Evolutionary conservation across 2,888 invertebrate genomes (phyloP).

Genomic region (Xanthorhoe spadicearia): DNA sequence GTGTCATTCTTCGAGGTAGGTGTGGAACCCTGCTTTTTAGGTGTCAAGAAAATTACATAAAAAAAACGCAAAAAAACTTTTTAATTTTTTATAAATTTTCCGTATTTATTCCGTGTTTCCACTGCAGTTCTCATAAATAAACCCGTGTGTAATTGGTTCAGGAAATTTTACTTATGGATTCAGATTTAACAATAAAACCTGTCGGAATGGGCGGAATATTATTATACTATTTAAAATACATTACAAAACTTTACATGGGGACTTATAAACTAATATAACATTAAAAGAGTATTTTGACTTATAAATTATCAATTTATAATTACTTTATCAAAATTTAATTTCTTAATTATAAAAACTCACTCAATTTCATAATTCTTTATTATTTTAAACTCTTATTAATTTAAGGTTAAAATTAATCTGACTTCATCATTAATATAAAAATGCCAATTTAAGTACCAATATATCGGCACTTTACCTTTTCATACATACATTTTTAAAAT

Average conservation of each 20-base stretch:
- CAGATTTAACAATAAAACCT: background rate
- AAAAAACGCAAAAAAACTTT: no score
- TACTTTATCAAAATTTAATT: background rate
- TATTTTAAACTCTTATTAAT: background rate
- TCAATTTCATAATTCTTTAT: background rate
- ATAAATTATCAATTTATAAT: background rate
- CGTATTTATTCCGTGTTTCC: background rate
- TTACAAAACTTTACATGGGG: background rate
- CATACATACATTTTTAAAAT: no score
- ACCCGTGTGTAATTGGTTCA: background rate
- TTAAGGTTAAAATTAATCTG: background rate
- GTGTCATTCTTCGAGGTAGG: conserved; percentile 36
- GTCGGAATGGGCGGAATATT: conserved; percentile 6
- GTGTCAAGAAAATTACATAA: no score
- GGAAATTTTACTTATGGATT: background rate
- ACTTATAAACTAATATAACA: background rate
- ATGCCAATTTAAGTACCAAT: no score
- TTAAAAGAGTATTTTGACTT: background rate
- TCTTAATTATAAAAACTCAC: background rate
- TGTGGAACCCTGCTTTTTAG: background rate
- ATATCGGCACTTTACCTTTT: no score
- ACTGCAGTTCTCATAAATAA: background rate
- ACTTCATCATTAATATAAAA: background rate
- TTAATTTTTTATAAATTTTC: background rate
- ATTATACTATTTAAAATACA: background rate